Evolutionary conservation across 2,113 vertebrate species (phyloP), one percentile per base, ranked within the genome.

Genomic region (Manacus vitellinus): DNA sequence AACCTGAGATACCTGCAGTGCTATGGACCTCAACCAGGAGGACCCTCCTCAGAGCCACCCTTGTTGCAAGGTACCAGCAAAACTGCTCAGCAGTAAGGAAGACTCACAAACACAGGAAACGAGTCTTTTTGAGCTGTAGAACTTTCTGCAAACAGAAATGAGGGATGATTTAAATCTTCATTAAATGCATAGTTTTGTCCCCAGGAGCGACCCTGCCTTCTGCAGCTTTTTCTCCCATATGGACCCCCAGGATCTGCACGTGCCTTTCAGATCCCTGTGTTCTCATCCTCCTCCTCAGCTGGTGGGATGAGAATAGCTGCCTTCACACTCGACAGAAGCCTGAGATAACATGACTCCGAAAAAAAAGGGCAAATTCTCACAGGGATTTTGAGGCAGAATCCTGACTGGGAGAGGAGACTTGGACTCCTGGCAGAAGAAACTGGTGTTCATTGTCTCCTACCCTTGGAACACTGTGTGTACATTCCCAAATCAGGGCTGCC

Each of bases 261-360:
- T 5, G 62, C 31, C 8, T 54, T 54, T 62, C 71, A n/a, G 54
- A 65, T 51, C 85, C 76, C 31, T 83, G 74, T 25, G 24, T 12
- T 56, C 74, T 89, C 63, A 17, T 2, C 0, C 71, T 82, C 61
- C 62, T 76, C 71, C 61, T 96, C 94, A 74, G 85, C 61, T 56
- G 78, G 18, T 70, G 75, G 63, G 68, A 88, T 70, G 58, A n/a
- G 88, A 70, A 68, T 27, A 85, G 71, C 82, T 71, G 71, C 67
- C 85, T 80, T 62, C 92, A 76, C 90, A 51, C 66, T 72, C 22
- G 22, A 66, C 88, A 88, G 58, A 75, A 83, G 85, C 75, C 62
- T 4, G 49, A 70, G 49, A 27, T 54, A 65, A 51, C 24, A 7
- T 12, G 24, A 37, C 11, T 72, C 31, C 12, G 12, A 41, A 22